Percentiles rank a stretch among this genome's conserved stretches.
Conservation (phyloP, 2,888 invertebrate species). For the Rosalia funebris region DNA sequence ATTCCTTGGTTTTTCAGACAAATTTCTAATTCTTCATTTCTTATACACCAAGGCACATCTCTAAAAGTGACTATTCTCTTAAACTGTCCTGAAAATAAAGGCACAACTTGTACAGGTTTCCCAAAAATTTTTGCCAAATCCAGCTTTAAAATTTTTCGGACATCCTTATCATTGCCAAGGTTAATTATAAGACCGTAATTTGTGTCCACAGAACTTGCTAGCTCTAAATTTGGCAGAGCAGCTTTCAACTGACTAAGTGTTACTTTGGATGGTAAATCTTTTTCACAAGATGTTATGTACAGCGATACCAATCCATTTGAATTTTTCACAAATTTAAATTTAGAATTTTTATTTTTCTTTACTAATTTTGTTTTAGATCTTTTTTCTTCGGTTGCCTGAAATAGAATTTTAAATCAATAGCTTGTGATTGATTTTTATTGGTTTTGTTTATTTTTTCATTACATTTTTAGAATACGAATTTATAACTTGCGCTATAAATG, state of each 20-base stretch:
- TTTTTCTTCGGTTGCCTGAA: constrained; percentile 26
- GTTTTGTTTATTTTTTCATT: no score
- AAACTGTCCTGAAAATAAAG: constrained; percentile 61
- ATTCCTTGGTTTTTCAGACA: constrained; percentile 64
- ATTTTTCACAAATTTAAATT: constrained; percentile 29
- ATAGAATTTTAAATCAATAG: not conserved
- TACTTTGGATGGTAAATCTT: constrained; percentile 24
- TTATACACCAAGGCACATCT: constrained; percentile 67
- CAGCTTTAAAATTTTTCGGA: constrained; percentile 61
- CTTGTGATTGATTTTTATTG: no score
- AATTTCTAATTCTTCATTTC: constrained; percentile 63
- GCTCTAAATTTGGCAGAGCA: constrained; percentile 38
- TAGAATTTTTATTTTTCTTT: constrained; percentile 19
- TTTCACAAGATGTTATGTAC: constrained; percentile 40
- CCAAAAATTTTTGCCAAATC: constrained; percentile 62
- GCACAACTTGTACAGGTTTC: constrained; percentile 64
- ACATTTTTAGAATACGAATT: no score
- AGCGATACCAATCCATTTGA: constrained; percentile 29
- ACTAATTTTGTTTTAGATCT: constrained; percentile 20
- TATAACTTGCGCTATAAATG: no score
- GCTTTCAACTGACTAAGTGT: constrained; percentile 36
- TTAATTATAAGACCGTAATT: constrained; percentile 62
- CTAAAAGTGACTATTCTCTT: constrained; percentile 61
- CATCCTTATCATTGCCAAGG: constrained; percentile 61
- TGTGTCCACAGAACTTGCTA: constrained; percentile 41